Conservation (phyloP, 2,888 invertebrate species). For the Drosophila birchii region DNA sequence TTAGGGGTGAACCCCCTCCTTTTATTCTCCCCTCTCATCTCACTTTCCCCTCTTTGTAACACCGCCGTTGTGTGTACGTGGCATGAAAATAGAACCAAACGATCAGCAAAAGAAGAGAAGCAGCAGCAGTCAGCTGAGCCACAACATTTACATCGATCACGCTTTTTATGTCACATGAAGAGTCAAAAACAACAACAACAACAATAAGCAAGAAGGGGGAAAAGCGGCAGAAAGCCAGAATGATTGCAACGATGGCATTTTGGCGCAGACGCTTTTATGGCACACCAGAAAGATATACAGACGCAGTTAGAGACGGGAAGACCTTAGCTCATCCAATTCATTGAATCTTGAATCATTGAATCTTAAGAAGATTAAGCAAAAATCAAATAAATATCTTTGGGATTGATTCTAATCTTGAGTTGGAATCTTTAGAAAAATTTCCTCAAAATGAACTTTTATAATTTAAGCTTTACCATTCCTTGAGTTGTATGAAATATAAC, state of each 20-base stretch:
- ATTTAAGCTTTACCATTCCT: not conserved
- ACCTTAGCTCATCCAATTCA: slow-evolving; percentile 4
- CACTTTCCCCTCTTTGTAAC: not conserved
- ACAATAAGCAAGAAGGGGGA: slow-evolving; percentile 17
- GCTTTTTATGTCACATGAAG: slow-evolving; percentile 81
- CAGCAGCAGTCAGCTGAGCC: slow-evolving; percentile 67
- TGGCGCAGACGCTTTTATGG: slow-evolving; percentile 75
- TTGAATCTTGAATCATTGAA: no score
- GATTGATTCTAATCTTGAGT: not conserved
- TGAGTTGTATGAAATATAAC: no score
- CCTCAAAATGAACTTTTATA: not conserved
- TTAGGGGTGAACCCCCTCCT: slow-evolving; percentile 5
- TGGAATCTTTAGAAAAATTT: not conserved
- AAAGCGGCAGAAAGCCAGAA: slow-evolving; percentile 26
- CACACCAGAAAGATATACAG: slow-evolving; percentile 42
- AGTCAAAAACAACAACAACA: slow-evolving; percentile 19
- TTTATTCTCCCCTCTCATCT: slow-evolving; percentile 1
- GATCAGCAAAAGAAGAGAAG: slow-evolving; percentile 67
- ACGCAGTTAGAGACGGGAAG: not conserved
- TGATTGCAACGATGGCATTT: slow-evolving; percentile 51
- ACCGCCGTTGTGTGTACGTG: slow-evolving; percentile 40
- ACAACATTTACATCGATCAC: slow-evolving; percentile 78
- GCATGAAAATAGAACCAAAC: slow-evolving; percentile 69
- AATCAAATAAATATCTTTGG: not conserved
- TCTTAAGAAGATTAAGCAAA: no score